Conservation (phyloP, 2,888 invertebrate genomes). For the Syrista parreyssii region DNA sequence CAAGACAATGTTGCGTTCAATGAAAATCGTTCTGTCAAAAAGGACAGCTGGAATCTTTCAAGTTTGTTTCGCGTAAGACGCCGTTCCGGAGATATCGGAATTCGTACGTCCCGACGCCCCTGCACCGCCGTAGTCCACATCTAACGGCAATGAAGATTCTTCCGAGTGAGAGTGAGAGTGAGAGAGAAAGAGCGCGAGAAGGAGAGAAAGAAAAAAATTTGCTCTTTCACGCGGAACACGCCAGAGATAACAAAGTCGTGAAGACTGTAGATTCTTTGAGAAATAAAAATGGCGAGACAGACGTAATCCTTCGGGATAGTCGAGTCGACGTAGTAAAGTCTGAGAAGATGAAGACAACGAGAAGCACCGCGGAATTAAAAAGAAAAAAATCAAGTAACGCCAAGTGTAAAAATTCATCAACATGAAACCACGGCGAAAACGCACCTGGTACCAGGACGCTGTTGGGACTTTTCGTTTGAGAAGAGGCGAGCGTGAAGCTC, state of each 20-base stretch:
- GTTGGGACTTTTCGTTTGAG: not conserved
- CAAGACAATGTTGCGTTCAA: not conserved
- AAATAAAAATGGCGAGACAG: not conserved
- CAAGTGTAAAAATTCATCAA: not conserved
- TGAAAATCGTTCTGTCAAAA: not conserved
- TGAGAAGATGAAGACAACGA: not conserved
- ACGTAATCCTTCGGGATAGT: not conserved
- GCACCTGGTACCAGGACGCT: not conserved
- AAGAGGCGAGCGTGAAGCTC: not conserved
- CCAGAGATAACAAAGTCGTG: not conserved
- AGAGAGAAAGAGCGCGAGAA: not conserved
- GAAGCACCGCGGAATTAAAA: no score
- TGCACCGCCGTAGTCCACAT: not conserved
- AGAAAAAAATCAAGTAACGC: not conserved
- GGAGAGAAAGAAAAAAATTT: conserved; percentile 5
- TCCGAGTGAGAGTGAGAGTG: not conserved
- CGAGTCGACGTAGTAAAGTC: not conserved
- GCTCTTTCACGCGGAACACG: not conserved
- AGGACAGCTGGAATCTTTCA: not conserved
- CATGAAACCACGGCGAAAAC: not conserved
- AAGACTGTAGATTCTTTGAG: not conserved
- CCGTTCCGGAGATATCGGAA: not conserved
- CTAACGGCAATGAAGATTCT: not conserved
- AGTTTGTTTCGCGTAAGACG: not conserved
- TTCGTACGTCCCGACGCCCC: not conserved